These are phyloP conservation scores for Diceros bicornis DNA, from an alignment of 2,797 vertebrate genomes.

Conservation along the genomic window DNA sequence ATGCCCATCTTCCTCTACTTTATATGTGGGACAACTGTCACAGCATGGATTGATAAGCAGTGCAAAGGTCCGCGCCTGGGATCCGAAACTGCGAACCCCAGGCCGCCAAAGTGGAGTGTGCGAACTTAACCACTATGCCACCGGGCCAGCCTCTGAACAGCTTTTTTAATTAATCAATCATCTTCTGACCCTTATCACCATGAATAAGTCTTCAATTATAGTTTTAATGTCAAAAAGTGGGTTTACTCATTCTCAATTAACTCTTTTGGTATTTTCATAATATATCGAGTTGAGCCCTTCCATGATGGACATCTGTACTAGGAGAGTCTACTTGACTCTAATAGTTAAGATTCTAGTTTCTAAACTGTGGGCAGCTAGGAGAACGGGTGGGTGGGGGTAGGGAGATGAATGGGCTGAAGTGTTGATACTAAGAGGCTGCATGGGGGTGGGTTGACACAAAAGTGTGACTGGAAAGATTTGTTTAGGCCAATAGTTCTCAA, in stretches of 20 bases:
- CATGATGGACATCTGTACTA: background rate
- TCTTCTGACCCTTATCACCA: background rate
- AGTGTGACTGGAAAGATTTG: background rate
- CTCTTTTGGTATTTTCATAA: constrained; percentile 8
- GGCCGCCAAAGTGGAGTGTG: too few species aligned
- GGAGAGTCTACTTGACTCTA: background rate
- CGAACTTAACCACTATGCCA: too few species aligned
- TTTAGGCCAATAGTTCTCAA: constrained; percentile 51
- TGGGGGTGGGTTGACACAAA: background rate
- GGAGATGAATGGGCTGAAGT: background rate
- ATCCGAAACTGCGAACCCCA: too few species aligned
- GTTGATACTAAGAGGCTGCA: background rate
- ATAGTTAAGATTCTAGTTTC: background rate
- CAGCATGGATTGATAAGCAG: too few species aligned
- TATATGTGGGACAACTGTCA: too few species aligned
- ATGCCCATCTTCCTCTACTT: too few species aligned
- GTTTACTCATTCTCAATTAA: constrained; percentile 10
- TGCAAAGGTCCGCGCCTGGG: too few species aligned
- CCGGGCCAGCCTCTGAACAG: background rate
- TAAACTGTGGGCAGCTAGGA: background rate
- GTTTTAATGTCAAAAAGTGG: constrained; percentile 40
- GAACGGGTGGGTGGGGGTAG: background rate
- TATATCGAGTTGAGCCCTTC: background rate
- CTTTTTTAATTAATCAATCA: constrained; percentile 53
- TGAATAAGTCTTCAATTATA: constrained; percentile 9